These are phyloP conservation scores for Sinodicranocentrus sp. DNA, from an alignment of 2,888 invertebrate genomes.

Conservation along the genomic window DNA sequence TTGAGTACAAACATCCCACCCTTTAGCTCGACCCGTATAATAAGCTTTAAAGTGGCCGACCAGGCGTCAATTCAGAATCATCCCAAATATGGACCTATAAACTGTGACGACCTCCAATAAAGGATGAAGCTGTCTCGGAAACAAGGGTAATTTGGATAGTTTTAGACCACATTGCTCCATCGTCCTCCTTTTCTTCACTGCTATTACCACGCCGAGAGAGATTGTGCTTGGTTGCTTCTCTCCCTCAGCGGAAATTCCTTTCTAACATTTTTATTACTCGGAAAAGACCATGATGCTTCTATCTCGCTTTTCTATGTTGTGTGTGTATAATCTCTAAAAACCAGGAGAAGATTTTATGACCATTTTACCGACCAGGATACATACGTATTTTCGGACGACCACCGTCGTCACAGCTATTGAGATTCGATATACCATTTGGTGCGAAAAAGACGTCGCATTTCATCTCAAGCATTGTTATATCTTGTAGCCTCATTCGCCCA, in stretches of 20 bases:
- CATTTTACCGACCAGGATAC: constrained; percentile 23
- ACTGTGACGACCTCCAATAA: constrained; percentile 63
- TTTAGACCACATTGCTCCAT: constrained; percentile 44
- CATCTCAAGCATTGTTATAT: not conserved
- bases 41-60: constrained; percentile 39
- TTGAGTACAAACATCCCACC: too few species aligned
- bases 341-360: constrained; percentile 53
- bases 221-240: too few species aligned
- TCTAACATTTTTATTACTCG: constrained; percentile 44
- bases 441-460: too few species aligned
- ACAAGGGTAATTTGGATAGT: constrained; percentile 64
- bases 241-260: not conserved
- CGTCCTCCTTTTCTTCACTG: not conserved
- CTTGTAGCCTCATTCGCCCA: not conserved
- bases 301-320: constrained; percentile 24
- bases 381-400: too few species aligned
- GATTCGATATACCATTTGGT: too few species aligned
- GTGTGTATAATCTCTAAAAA: constrained; percentile 41
- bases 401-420: too few species aligned
- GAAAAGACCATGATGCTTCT: constrained; percentile 35
- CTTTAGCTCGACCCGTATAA: not conserved
- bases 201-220: not conserved
- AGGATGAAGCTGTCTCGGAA: constrained; percentile 62
- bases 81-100: constrained; percentile 47
- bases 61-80: constrained; percentile 50